phyloP scores from a whole-genome alignment of 2,797 vertebrate species.

The Adrianichthys oophorus region DNA sequence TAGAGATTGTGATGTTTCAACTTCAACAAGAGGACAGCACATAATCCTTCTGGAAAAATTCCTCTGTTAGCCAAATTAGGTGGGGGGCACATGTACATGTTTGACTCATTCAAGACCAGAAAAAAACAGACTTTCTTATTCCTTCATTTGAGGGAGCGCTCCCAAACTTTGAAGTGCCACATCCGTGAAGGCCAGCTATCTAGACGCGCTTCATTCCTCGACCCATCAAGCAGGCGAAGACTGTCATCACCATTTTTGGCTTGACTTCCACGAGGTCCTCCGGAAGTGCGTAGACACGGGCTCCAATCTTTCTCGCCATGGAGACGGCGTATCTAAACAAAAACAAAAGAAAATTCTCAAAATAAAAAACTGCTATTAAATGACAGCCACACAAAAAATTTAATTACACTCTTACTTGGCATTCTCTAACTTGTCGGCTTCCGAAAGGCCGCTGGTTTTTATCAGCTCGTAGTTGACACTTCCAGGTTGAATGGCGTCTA shows the following conservation, averaged over 20 bases:
- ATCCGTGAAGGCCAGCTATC: constrained; percentile 37
- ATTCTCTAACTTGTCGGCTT: constrained; percentile 92
- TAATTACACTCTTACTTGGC: constrained; percentile 82
- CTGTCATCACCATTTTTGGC: constrained; percentile 99
- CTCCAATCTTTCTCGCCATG: constrained; percentile 96
- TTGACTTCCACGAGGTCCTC: constrained; percentile 98
- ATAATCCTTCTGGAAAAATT: constrained; percentile 40
- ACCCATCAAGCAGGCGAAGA: constrained; percentile 98
- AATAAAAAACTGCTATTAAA: neutral
- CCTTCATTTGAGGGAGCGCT: constrained; percentile 71
- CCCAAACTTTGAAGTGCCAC: constrained; percentile 67
- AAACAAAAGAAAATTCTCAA: too few species aligned
- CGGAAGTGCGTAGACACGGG: constrained; percentile 93
- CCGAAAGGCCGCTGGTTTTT: constrained; percentile 84
- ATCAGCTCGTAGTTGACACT: constrained; percentile 93
- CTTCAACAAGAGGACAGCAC: constrained; percentile 48
- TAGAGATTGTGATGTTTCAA: constrained; percentile 22
- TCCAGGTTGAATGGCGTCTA: constrained; percentile 93
- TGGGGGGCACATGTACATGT: constrained; percentile 29
- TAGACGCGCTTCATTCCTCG: constrained; percentile 93
- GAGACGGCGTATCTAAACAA: constrained; percentile 89
- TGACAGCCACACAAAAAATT: neutral
- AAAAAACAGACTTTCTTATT: constrained; percentile 53
- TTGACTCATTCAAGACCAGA: constrained; percentile 51
- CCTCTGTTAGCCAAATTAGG: constrained; percentile 26